phyloP scores from a whole-genome alignment of 2,113 vertebrate genomes.

The Xiphophorus couchianus region DNA sequence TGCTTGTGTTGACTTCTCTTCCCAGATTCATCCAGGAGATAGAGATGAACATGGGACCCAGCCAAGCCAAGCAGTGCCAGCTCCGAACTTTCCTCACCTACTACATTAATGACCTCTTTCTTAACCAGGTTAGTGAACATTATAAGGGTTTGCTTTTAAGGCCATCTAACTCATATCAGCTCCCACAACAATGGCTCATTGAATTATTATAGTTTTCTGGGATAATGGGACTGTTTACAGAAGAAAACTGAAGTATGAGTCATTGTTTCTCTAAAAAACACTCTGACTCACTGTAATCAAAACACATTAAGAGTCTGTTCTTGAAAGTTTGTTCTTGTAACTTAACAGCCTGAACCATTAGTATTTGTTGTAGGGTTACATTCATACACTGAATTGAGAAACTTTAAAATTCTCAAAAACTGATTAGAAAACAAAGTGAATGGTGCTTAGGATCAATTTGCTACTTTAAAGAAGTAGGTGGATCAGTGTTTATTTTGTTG shows the following conservation, averaged over 20 bases:
- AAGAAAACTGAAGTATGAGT: background rate
- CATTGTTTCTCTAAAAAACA: background rate
- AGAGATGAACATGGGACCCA: constrained; percentile 88
- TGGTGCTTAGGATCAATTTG: background rate
- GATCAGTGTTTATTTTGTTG: background rate
- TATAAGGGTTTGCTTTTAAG: background rate
- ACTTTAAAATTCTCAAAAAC: too few relatives aligned
- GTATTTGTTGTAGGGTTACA: background rate
- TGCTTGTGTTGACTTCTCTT: constrained; percentile 17
- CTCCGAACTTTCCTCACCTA: constrained; percentile 93
- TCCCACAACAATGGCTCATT: background rate
- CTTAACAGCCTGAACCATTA: background rate
- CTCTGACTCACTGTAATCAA: background rate
- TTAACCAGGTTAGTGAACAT: constrained; percentile 85
- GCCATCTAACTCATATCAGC: background rate
- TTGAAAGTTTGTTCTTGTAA: background rate
- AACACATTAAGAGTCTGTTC: background rate
- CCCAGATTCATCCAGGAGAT: constrained; percentile 96
- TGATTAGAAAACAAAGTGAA: too few relatives aligned
- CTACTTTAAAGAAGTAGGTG: background rate
- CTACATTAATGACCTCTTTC: constrained; percentile 98
- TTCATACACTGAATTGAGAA: background rate
- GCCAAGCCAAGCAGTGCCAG: constrained; percentile 93
- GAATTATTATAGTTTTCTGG: background rate
- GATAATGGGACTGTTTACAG: background rate